Evolutionary conservation across 2,797 vertebrate species (phyloP), one percentile per base, ranked within the genome.

Genomic region (Philypnodon macrostomus): DNA sequence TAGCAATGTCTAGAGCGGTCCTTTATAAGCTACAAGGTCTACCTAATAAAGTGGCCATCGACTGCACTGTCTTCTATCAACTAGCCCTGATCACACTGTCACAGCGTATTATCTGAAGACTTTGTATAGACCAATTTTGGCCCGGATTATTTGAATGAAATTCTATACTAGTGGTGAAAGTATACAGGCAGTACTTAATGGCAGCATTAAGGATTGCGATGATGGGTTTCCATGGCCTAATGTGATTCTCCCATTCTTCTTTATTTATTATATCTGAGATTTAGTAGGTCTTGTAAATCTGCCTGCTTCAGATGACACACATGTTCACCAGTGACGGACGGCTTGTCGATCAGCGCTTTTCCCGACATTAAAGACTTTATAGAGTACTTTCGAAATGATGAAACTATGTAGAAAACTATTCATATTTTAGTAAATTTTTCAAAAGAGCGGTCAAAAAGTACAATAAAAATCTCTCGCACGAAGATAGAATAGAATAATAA

Each of bases 131-230:
- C 29, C 74, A 69, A 47, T 85, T 72, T 60, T 57, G 80, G 77
- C 73, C 58, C 56, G 73, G 60, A 81, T 81, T 65, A 64, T 73
- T 79, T 77, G 70, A 54, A 54, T 73, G 80, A 81, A 83, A 85
- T 54, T 53, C 67, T 71, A 79, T 30, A 31, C 77, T 71, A 30
- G 70, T 33, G 63, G 58, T 80, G 68, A 70, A 79, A 77, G 81
- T 63, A 35, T 45, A 30, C 51, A 54, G 59, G 27, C 51, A 52
- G 58, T 75, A 72, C 70, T 75, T 75, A 81, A 81, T 66, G 67
- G 76, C 34, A 60, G 63, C 68, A 73, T 78, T 78, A 68, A 54
- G 32, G 69, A 67, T 63, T 67, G 76, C 55, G 45, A 74, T 66
- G 63, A 62, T 64, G 27, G 11, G 41, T 79, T 81, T 77, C 71